phyloP scores from a whole-genome alignment of 2,797 vertebrate species.

The Crypturellus tataupa region DNA sequence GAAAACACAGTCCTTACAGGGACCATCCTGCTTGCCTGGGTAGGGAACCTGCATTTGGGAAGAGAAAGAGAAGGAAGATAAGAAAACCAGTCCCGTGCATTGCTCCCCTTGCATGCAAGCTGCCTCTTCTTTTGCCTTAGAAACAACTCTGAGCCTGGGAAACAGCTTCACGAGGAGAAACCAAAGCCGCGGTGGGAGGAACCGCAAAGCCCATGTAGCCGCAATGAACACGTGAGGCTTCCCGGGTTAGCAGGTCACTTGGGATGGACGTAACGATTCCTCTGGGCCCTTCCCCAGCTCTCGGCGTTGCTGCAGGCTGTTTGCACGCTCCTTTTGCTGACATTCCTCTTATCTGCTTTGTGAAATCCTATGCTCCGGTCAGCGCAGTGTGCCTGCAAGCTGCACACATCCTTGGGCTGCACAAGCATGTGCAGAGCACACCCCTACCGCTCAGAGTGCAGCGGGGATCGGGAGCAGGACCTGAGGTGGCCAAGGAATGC shows the following conservation, averaged over 20 bases:
- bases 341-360: neutral
- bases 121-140: neutral
- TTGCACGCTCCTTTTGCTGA: neutral
- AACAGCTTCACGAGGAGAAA: neutral
- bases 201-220: neutral
- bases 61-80: neutral
- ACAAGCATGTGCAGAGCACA: neutral
- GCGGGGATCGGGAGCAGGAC: neutral
- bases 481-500: neutral
- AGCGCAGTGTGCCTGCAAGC: neutral
- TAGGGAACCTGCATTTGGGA: neutral
- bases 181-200: constrained; percentile 19
- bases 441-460: neutral
- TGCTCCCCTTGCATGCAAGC: neutral
- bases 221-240: constrained; percentile 27
- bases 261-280: neutral
- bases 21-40: neutral
- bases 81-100: neutral
- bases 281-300: neutral
- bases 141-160: constrained; percentile 19
- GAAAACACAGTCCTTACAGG: neutral
- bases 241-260: constrained; percentile 23
- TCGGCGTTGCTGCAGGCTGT: neutral
- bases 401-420: neutral
- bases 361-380: neutral